Percentiles rank a stretch among this genome's conserved stretches.
phyloP scores from a whole-genome alignment of 2,888 invertebrate genomes.

The Conus canariensis region DNA sequence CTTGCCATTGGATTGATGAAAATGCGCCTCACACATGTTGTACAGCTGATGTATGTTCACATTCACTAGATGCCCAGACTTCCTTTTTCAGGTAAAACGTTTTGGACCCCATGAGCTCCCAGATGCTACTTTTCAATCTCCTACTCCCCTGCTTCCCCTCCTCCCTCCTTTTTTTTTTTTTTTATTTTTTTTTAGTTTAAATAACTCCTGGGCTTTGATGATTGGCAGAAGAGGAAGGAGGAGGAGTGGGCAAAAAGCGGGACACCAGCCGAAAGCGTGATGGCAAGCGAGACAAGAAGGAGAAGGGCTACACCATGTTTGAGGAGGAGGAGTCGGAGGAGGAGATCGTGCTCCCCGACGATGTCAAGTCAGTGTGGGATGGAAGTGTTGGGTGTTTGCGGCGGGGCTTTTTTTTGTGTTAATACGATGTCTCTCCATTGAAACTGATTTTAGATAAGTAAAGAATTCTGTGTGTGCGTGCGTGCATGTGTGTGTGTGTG shows the following conservation, averaged over 20 bases:
- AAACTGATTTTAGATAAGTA: no score
- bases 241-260: constrained; percentile 47
- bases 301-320: constrained; percentile 94
- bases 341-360: constrained; percentile 77
- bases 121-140: no score
- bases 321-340: constrained; percentile 96
- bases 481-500: background rate
- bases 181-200: no score
- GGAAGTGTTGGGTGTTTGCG: background rate
- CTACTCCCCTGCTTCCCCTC: no score
- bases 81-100: no score
- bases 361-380: constrained; percentile 83
- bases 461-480: background rate
- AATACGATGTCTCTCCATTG: no score
- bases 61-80: no score
- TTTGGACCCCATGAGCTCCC: no score
- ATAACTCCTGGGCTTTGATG: background rate
- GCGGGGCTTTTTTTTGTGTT: background rate
- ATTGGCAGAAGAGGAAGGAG: constrained; percentile 35
- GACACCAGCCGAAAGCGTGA: constrained; percentile 50
- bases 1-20: no score
- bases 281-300: constrained; percentile 84
- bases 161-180: no score
- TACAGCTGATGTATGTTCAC: no score
- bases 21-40: no score